Evolutionary conservation across 2,113 vertebrate genomes (phyloP), one percentile per base, ranked within the genome.

Genomic region (Podarcis raffonei): DNA sequence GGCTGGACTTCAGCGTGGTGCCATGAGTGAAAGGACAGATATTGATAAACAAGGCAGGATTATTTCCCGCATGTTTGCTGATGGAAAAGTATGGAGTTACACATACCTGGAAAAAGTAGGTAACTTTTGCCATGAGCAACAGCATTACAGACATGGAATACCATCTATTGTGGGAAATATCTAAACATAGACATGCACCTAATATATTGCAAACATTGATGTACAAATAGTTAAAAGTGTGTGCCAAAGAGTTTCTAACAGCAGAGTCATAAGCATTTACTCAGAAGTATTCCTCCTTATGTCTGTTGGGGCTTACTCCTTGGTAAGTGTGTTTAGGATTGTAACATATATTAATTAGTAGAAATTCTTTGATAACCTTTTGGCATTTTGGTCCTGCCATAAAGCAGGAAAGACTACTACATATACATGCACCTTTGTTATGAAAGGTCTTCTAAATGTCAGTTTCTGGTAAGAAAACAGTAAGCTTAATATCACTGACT

Each of bases 31-130:
- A 94, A 97, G 98, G 90, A 99, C 98, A 0, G 98, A 99, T 39
- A 98, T 99, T 3, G 99, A 99, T 90, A 96, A 98, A 66, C 98
- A 98, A 89, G 99, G 99, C 74, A 98, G 99, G 91, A 97, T 99
- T 53, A 89, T 98, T 81, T 98, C 99, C 0, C 98, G 99, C 79
- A 97, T 99, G 90, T 99, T 99, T 87, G 97, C 99, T 0, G 99
- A 99, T 1, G 99, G 99, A 53, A 99, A 99, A 90, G 98, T 99
- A 57, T 99, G 99, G 99, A 99, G 98, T 96, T 99, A 99, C 96
- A 99, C 98, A 91, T 99, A 99, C 92, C 97, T 99, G 3, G 98
- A 99, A 94, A 99, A 99, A 92, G 99, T 99, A 94, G 94, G 98
- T 96, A 48, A 12, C 25, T 66, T 77, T 0, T n/a, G 12, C 0